These are phyloP conservation scores for Cydia pomonella DNA, from an alignment of 1,140 invertebrate genomes.

Conservation along the genomic window DNA sequence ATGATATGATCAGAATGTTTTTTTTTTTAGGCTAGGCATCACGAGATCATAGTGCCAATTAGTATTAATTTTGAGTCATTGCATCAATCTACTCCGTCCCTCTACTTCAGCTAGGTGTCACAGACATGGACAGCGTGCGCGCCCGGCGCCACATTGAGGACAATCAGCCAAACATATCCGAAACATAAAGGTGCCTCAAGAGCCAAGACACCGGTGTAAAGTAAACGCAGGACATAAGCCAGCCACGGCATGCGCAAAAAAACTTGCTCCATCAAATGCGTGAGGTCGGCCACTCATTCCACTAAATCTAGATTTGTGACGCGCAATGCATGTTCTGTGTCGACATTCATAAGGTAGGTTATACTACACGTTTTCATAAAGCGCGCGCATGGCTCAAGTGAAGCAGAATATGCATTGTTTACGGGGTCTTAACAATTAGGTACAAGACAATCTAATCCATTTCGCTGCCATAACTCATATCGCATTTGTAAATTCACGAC, in stretches of 20 bases:
- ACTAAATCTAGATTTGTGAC: constrained; percentile 72
- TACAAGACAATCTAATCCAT: constrained; percentile 41
- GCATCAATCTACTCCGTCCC: constrained; percentile 62
- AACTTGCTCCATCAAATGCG: constrained; percentile 76
- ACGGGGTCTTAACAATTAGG: constrained; percentile 47
- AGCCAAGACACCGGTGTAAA: constrained; percentile 62
- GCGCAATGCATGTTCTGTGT: constrained; percentile 70
- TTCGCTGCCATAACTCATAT: constrained; percentile 28
- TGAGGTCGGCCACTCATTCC: constrained; percentile 78
- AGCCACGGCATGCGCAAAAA: constrained; percentile 77
- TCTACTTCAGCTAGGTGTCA: constrained; percentile 55
- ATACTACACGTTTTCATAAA: constrained; percentile 44
- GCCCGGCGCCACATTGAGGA: constrained; percentile 68
- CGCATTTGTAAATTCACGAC: constrained; percentile 34
- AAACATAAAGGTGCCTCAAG: constrained; percentile 67
- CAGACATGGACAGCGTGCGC: constrained; percentile 70
- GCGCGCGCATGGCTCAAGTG: constrained; percentile 34
- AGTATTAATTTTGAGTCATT: neutral
- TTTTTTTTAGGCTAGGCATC: neutral
- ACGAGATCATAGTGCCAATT: neutral
- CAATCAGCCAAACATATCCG: constrained; percentile 70
- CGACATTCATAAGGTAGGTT: constrained; percentile 48
- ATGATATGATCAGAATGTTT: neutral
- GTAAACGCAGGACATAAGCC: constrained; percentile 73
- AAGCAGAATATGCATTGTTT: constrained; percentile 66